Percentiles rank a stretch among this genome's conserved stretches.
Conservation (phyloP, 2,797 vertebrate genomes). For the Spinus pinus region DNA sequence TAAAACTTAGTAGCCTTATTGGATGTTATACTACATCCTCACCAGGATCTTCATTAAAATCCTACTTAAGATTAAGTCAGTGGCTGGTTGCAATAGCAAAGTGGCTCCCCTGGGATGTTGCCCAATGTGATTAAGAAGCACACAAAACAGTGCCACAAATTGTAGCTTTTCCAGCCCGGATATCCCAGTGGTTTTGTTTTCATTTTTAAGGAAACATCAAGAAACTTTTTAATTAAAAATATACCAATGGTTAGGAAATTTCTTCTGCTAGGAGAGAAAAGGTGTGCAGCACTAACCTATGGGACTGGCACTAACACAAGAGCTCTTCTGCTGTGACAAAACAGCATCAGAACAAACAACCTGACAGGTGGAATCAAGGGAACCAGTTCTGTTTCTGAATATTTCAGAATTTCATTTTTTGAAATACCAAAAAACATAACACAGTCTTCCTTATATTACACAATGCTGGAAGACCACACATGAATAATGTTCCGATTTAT, state of each 20-base stretch:
- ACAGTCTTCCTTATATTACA: background rate
- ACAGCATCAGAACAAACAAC: background rate
- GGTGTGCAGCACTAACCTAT: background rate
- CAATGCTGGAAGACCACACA: background rate
- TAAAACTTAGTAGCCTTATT: background rate
- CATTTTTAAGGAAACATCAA: background rate
- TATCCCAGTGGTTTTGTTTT: background rate
- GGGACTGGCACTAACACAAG: background rate
- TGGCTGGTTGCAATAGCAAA: background rate
- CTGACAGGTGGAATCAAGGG: background rate
- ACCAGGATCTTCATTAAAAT: slow-evolving; percentile 37
- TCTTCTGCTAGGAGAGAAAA: background rate
- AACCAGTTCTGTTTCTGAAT: background rate
- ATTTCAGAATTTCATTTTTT: background rate
- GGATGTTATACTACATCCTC: slow-evolving; percentile 3
- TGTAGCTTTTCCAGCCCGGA: background rate
- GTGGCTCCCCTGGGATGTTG: background rate
- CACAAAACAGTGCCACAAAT: background rate
- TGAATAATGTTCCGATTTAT: background rate
- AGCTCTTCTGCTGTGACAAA: background rate
- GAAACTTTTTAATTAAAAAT: background rate
- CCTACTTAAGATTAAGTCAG: background rate
- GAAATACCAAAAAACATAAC: background rate
- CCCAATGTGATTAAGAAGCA: background rate
- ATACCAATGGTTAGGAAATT: background rate